Conservation (phyloP, 2,888 invertebrate genomes). For the Leptinotarsa haldemani region DNA sequence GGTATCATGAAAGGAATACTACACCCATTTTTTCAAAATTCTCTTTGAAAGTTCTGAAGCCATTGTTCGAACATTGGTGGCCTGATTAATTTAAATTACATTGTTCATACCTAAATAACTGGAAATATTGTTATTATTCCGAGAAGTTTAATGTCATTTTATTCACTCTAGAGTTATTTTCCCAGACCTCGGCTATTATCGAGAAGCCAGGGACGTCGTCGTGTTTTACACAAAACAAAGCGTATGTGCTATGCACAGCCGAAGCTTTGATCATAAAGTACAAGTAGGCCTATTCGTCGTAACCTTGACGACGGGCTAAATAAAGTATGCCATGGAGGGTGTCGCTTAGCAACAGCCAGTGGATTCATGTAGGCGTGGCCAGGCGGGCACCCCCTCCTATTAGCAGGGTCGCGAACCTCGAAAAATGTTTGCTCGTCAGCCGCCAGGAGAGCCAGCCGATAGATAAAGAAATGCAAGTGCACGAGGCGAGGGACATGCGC, state of each 20-base stretch:
- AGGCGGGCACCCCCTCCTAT: slow-evolving; percentile 46
- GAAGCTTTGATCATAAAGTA: neutral
- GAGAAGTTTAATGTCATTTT: no score
- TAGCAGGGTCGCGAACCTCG: slow-evolving; percentile 46
- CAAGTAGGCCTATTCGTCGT: slow-evolving; percentile 46
- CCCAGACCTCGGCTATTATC: neutral
- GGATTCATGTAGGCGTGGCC: slow-evolving; percentile 52
- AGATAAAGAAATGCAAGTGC: slow-evolving; percentile 41
- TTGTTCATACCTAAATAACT: no score
- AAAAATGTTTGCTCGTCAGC: slow-evolving; percentile 26
- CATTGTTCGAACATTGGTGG: no score
- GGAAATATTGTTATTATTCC: no score
- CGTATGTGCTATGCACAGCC: slow-evolving; percentile 13
- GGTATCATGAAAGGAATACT: no score
- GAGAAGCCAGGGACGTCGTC: neutral
- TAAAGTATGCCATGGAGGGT: slow-evolving; percentile 56
- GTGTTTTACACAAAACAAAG: neutral
- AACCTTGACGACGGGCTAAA: slow-evolving; percentile 56
- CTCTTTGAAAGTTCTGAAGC: no score
- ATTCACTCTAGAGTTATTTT: neutral
- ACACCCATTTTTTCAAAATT: no score
- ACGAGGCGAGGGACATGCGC: slow-evolving; percentile 32
- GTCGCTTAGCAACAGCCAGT: slow-evolving; percentile 57
- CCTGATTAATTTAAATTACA: no score
- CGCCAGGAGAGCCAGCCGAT: slow-evolving; percentile 42